Percentiles rank a stretch among this genome's conserved stretches.
Evolutionary conservation across 2,797 vertebrate species (phyloP).

Genomic region (Lepilemur septentrionalis): DNA sequence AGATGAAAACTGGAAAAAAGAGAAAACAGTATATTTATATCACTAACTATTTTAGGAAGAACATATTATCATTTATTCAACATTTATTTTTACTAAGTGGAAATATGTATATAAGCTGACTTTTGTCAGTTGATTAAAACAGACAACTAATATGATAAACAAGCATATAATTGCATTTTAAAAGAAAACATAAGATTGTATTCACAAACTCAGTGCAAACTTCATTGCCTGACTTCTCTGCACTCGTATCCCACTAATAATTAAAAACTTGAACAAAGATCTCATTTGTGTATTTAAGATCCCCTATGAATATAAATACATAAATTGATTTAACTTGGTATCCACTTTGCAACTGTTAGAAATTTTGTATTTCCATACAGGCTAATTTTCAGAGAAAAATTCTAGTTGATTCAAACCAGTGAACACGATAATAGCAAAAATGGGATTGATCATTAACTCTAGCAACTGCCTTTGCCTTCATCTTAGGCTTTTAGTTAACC

Average conservation of each 20-base stretch:
- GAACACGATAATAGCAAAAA: conserved; percentile 75
- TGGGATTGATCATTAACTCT: conserved; percentile 71
- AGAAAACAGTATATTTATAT: background rate
- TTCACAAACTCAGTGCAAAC: conserved; percentile 40
- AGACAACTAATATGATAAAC: conserved; percentile 40
- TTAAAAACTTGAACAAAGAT: conserved; percentile 58
- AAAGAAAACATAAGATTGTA: conserved; percentile 49
- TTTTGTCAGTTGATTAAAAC: conserved; percentile 44
- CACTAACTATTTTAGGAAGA: conserved; percentile 13
- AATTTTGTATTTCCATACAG: conserved; percentile 55
- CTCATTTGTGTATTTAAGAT: conserved; percentile 57
- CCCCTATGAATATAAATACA: conserved; percentile 45
- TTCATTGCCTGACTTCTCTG: conserved; percentile 38
- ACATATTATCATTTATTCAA: background rate
- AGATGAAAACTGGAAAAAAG: background rate
- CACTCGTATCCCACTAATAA: background rate
- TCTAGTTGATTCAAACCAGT: conserved; percentile 67
- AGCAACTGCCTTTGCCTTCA: conserved; percentile 68
- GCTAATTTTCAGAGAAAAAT: conserved; percentile 69
- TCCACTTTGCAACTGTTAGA: conserved; percentile 52
- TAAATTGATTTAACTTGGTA: conserved; percentile 55
- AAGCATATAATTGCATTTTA: conserved; percentile 20
- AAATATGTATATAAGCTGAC: background rate
- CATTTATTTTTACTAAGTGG: conserved; percentile 49
- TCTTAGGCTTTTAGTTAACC: conserved; percentile 65